Evolutionary conservation across 1,140 invertebrate genomes (phyloP), one percentile per base, ranked within the genome.

Genomic region (Drosophila equinoxialis): DNA sequence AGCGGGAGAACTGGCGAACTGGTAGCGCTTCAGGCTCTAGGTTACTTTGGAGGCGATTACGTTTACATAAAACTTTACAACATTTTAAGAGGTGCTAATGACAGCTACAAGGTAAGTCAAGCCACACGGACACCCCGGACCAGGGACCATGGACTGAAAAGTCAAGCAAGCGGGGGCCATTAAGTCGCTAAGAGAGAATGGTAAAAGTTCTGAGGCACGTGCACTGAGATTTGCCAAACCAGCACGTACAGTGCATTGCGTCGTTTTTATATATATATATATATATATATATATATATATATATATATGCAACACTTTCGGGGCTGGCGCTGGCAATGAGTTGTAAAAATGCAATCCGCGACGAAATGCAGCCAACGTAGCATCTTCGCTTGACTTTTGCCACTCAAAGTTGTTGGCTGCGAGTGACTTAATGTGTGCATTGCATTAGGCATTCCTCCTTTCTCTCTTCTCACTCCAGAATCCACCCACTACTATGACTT

Each of bases 61-160:
- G 95, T 97, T 92, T 97, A 97, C 90, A 92, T 95, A 83, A 96
- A 96, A 91, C 92, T 97, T 62, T 95, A 96, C 90, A 95, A 96
- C 41, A 94, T 95, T 33, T 90, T 97, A 23, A 95, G 94, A 92
- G 94, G 94, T 74, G 94, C 96, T 42, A 95, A 96, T 92, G 94
- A 94, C 10, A 96, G 96, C 93, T 97, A 97, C 90, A 96, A 95
- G 92, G 95, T 95, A 92, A 91, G 80, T 81, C 76, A 72, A 68
- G 62, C 70, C 65, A 80, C 71, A 80, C 69, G 60, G 66, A 76
- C 65, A 48, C 42, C n/a, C 42, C n/a, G n/a, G 30, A 45, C 14
- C 45, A 23, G 6, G 17, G 17, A 51, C 17, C 20, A 17, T 7
- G 8, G 45, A 68, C 48, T 37, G 41, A 62, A 35, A 35, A 62